phyloP scores from a whole-genome alignment of 2,888 invertebrate genomes.

The Patella caerulea region DNA sequence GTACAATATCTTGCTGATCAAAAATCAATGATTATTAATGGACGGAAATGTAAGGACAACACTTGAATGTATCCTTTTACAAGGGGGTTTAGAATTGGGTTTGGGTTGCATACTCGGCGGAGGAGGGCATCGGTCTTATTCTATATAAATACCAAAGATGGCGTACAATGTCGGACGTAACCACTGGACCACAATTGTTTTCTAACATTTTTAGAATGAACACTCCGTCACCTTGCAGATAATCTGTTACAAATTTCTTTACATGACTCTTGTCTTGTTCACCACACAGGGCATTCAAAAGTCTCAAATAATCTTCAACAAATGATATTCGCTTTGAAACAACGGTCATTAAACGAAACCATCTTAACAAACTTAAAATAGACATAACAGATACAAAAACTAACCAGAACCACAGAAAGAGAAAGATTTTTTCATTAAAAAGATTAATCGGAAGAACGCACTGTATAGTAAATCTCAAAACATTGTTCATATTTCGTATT shows the following conservation, averaged over 20 bases:
- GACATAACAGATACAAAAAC: slow-evolving; percentile 13
- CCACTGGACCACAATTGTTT: not conserved
- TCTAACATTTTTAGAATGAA: not conserved
- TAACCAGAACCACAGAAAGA: slow-evolving; percentile 49
- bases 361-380: not conserved
- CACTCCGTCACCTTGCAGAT: not conserved
- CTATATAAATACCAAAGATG: not conserved
- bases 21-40: too few relatives aligned
- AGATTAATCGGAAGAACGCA: slow-evolving; percentile 47
- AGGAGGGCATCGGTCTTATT: not conserved
- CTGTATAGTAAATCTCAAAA: slow-evolving; percentile 43
- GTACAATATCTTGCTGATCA: too few relatives aligned
- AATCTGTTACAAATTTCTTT: slow-evolving; percentile 4
- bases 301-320: not conserved
- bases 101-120: too few relatives aligned
- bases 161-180: not conserved
- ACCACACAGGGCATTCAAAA: not conserved
- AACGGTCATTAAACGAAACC: not conserved
- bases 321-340: not conserved
- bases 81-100: too few relatives aligned
- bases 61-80: too few relatives aligned
- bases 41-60: too few relatives aligned
- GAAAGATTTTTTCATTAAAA: slow-evolving; percentile 46
- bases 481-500: slow-evolving; percentile 42
- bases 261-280: not conserved